Base-by-base conservation (phyloP, 2,113 vertebrate genomes). In the Perca flavescens region DNA sequence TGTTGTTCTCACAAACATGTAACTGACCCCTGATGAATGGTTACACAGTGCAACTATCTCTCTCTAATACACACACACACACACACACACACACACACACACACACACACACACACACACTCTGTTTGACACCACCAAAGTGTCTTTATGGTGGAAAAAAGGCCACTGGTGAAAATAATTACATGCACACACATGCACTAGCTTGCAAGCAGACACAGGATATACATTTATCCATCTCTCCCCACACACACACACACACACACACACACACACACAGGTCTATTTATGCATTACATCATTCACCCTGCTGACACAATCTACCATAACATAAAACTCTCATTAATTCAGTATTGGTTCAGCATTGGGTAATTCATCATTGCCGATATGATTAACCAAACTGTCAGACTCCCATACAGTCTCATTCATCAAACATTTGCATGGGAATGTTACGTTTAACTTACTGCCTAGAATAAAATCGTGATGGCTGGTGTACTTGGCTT, bases 381-480 rank as follows among this genome's bases (percentile, higher is more conserved):
- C 64, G 21, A 84, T 89, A 87, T 91, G 91, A 94, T 92, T 93
- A 91, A 89, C 81, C 91, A 86, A 89, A 91, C 73, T 91, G 93
- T 90, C 93, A 93, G 83, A 63, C 57, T 60, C 16, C 7, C 64
- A 61, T 84, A 87, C 75, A 65, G 67, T 85, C 88, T 89, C 89
- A 94, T 94, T 89, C 80, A 89, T 94, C 92, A 94, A 70, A 77
- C 40, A 65, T 81, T 85, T 91, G 52, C 61, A 73, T 77, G 86
- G 68, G 87, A 92, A 90, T 81, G 61, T 83, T 82, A 58, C 71
- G 15, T 83, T 74, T 81, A 72, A 80, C 63, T 86, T 77, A 43
- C 46, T 49, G 34, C 22, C 53, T 15, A 50, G 47, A n/a, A 58
- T 58, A 3, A 13, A 76, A 52, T 63, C 49, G 40, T 31, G 72